These are phyloP conservation scores for Danaus melanippus DNA, from an alignment of 1,140 invertebrate genomes.

Conservation along the genomic window DNA sequence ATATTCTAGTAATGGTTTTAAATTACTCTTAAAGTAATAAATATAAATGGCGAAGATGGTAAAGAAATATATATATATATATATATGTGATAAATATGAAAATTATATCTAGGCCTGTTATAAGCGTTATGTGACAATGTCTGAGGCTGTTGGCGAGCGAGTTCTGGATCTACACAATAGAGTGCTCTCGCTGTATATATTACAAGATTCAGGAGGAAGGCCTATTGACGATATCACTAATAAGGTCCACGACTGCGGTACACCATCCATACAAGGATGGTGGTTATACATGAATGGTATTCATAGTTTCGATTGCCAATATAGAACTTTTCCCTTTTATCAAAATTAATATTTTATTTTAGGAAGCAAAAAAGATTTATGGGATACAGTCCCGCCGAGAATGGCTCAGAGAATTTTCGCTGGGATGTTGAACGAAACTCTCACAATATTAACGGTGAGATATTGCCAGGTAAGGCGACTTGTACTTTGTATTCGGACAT, in stretches of 20 bases:
- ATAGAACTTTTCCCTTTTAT: conserved; percentile 6
- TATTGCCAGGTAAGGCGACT: conserved; percentile 77
- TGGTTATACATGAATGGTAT: conserved; percentile 87
- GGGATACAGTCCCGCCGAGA: conserved; percentile 85
- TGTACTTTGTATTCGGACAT: background rate
- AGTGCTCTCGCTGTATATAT: conserved; percentile 81
- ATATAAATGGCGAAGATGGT: too few relatives aligned
- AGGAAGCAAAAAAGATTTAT: conserved; percentile 82
- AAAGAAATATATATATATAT: too few relatives aligned
- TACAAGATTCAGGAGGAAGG: conserved; percentile 83
- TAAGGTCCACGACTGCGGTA: conserved; percentile 79
- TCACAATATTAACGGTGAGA: conserved; percentile 81
- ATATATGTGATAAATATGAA: too few relatives aligned
- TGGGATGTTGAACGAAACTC: conserved; percentile 85
- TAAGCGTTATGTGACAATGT: conserved; percentile 84
- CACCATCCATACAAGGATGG: conserved; percentile 87
- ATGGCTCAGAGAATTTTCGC: conserved; percentile 85
- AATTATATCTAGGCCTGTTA: conserved; percentile 66
- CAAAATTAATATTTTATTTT: conserved; percentile 18
- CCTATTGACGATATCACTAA: conserved; percentile 76
- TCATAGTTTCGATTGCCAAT: too few relatives aligned
- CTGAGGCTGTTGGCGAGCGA: conserved; percentile 84
- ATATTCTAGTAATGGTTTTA: too few relatives aligned
- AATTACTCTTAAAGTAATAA: too few relatives aligned
- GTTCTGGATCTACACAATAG: conserved; percentile 84